Base-by-base conservation (phyloP, 1,140 invertebrate species). In the Daktulosphaira vitifoliae region DNA sequence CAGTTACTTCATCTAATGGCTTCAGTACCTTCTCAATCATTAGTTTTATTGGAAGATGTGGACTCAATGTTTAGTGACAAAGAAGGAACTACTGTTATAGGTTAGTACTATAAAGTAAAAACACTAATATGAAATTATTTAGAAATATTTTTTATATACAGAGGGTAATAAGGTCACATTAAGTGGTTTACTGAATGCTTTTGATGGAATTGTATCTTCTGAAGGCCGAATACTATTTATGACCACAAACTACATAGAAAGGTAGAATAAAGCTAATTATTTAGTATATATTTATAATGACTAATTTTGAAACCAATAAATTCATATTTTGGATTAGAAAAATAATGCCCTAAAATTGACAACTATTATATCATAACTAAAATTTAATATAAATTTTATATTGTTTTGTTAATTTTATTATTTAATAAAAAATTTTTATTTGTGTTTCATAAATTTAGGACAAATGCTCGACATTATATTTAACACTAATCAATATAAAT, bases 101-200 rank as follows among this genome's bases (percentile, higher is more conserved):
- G 37, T 49, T 25, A 1, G 22, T 49, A 25, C 22, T 3, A 9
- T 46, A 16, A 18, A n/a, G n/a, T n/a, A n/a, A n/a, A n/a, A n/a
- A n/a, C n/a, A n/a, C n/a, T n/a, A n/a, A n/a, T n/a, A n/a, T n/a
- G n/a, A n/a, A n/a, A n/a, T n/a, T n/a, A n/a, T n/a, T n/a, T n/a
- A n/a, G n/a, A n/a, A n/a, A n/a, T n/a, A n/a, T n/a, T n/a, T n/a
- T n/a, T n/a, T n/a, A n/a, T n/a, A 38, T 18, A 15, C 3, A 54
- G 33, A 33, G 5, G 29, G 23, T 11, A 65, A 15, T 44, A 52
- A 66, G 54, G 65, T 52, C 8, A 54, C 50, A 11, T 38, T 54
- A 38, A 42, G 49, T 25, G 50, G 50, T 18, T 53, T 66, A 4
- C 23, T 50, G 25, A 64, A 64, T 3, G 23, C 26, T 49, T 13